phyloP scores from a whole-genome alignment of 2,113 vertebrate species.

The Symphodus melops region DNA sequence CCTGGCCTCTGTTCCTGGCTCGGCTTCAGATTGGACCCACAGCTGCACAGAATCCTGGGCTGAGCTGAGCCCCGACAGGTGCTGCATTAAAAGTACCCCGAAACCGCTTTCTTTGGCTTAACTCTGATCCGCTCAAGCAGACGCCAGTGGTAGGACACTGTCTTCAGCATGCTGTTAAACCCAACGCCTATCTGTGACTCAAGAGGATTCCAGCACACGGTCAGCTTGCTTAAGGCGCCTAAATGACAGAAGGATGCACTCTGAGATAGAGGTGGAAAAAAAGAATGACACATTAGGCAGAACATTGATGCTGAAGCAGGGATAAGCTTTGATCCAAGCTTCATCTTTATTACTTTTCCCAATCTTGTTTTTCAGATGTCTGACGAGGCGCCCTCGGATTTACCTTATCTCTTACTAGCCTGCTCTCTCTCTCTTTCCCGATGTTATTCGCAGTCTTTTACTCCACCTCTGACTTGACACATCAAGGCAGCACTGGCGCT shows the following conservation, averaged over 20 bases:
- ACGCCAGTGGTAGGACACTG: constrained; percentile 58
- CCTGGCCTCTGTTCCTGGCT: constrained; percentile 45
- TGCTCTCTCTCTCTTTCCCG: neutral
- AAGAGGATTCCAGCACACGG: constrained; percentile 39
- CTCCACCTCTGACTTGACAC: constrained; percentile 10
- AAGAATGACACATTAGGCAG: neutral
- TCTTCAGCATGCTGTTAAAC: constrained; percentile 64
- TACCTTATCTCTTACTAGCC: neutral
- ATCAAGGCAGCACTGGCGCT: constrained; percentile 11
- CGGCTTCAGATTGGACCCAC: constrained; percentile 66
- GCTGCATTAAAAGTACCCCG: constrained; percentile 69
- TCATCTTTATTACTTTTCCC: constrained; percentile 11
- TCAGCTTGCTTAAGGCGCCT: constrained; percentile 18
- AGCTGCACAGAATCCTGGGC: constrained; percentile 71
- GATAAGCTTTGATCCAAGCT: constrained; percentile 18
- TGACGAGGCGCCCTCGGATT: constrained; percentile 2
- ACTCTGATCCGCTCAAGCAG: constrained; percentile 70
- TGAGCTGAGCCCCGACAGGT: constrained; percentile 79
- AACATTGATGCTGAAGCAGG: neutral
- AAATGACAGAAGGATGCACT: constrained; percentile 11
- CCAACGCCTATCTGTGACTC: constrained; percentile 54
- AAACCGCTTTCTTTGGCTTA: constrained; percentile 70
- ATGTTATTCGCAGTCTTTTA: constrained; percentile 14
- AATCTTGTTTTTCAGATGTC: constrained; percentile 4
- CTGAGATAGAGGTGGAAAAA: constrained; percentile 5